Percentiles rank a stretch among this genome's conserved stretches.
Conservation (phyloP, 2,797 vertebrate species). For the Protonibea diacanthus region DNA sequence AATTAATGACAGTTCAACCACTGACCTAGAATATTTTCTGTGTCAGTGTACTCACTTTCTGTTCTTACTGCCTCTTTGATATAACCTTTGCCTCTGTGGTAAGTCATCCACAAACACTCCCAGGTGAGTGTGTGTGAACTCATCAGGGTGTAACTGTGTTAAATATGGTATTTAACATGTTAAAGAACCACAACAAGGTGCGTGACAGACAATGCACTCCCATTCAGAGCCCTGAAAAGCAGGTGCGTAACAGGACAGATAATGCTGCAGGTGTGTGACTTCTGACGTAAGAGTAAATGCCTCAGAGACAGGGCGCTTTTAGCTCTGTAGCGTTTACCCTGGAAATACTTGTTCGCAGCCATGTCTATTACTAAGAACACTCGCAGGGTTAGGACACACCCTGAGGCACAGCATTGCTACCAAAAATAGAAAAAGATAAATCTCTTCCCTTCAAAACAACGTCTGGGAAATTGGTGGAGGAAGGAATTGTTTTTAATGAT, state of each 20-base stretch:
- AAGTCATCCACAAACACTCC: not conserved
- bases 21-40: not conserved
- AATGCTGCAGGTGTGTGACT: constrained; percentile 35
- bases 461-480: not conserved
- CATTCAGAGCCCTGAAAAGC: constrained; percentile 32
- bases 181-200: constrained; percentile 6
- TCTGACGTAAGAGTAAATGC: constrained; percentile 35
- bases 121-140: not conserved
- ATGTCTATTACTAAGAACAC: constrained; percentile 12
- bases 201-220: constrained; percentile 1
- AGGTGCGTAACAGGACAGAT: constrained; percentile 16
- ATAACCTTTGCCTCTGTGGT: not conserved
- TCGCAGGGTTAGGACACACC: constrained; percentile 58
- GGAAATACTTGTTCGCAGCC: constrained; percentile 47
- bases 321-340: constrained; percentile 37
- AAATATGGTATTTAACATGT: not conserved
- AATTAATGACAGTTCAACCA: not conserved
- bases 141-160: constrained; percentile 12
- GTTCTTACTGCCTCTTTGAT: not conserved
- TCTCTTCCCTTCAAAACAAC: not conserved
- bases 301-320: constrained; percentile 1
- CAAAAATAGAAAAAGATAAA: constrained; percentile 11
- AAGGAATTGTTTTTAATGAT: not conserved
- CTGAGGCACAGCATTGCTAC: constrained; percentile 40
- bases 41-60: not conserved